These are phyloP conservation scores for Neosilurus hyrtlii DNA, from an alignment of 2,797 vertebrate species.

Conservation along the genomic window DNA sequence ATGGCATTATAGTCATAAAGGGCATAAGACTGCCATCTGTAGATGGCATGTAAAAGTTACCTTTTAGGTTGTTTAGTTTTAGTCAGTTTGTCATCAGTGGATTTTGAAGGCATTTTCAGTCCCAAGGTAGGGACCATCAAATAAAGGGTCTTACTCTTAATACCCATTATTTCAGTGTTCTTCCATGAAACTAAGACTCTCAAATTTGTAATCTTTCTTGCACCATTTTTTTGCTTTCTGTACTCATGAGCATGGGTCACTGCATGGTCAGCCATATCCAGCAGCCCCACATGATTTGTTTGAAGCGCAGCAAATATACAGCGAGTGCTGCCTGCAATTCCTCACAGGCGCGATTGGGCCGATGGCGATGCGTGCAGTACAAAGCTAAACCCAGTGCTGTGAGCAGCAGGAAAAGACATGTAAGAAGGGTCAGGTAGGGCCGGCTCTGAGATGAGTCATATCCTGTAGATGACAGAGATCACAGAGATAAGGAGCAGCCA, in stretches of 20 bases:
- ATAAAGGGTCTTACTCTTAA: conserved; percentile 11
- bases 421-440: conserved; percentile 76
- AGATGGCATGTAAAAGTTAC: conserved; percentile 10
- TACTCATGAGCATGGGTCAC: conserved; percentile 61
- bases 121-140: not conserved
- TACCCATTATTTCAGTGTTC: not conserved
- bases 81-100: not conserved
- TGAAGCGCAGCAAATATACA: conserved; percentile 78
- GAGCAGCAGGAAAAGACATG: conserved; percentile 80
- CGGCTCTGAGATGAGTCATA: conserved; percentile 74
- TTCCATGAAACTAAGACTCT: not conserved
- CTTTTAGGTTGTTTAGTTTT: not conserved
- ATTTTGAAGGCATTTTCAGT: conserved; percentile 12
- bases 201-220: not conserved
- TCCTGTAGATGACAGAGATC: conserved; percentile 56
- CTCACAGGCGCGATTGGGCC: conserved; percentile 75
- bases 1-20: conserved; percentile 47
- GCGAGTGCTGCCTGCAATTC: conserved; percentile 80
- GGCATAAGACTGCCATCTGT: conserved; percentile 36
- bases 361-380: conserved; percentile 76
- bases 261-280: conserved; percentile 85
- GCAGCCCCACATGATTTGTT: conserved; percentile 78
- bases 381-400: conserved; percentile 78
- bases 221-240: not conserved
- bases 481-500: conserved; percentile 14